Evolutionary conservation across 1,140 invertebrate genomes (phyloP).

Genomic region (Chrysomallon squamiferum): DNA sequence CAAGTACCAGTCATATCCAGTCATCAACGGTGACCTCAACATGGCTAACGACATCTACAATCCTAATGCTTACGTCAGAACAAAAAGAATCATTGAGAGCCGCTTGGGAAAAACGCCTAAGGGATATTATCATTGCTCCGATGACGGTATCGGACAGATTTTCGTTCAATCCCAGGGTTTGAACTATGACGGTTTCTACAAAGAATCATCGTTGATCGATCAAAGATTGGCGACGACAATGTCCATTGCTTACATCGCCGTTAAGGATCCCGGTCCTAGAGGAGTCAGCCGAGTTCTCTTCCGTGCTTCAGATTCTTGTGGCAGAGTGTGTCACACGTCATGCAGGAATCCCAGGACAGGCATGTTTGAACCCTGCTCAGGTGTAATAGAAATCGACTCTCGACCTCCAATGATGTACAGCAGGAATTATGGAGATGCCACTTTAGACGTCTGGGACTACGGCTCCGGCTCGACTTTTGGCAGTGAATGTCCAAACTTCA

Average conservation of each 20-base stretch:
- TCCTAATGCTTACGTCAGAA: slow-evolving; percentile 18
- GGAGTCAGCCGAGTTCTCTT: slow-evolving; percentile 22
- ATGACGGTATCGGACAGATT: slow-evolving; percentile 28
- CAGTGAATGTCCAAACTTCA: slow-evolving; percentile 38
- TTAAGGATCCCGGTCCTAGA: slow-evolving; percentile 33
- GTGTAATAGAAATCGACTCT: slow-evolving; percentile 27
- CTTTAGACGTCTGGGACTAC: slow-evolving; percentile 31
- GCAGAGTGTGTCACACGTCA: slow-evolving; percentile 45
- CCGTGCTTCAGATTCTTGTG: slow-evolving; percentile 49
- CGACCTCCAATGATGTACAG: slow-evolving; percentile 34
- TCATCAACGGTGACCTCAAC: slow-evolving; percentile 34
- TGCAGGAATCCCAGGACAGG: slow-evolving; percentile 36
- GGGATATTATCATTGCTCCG: slow-evolving; percentile 13
- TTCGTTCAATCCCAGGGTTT: slow-evolving; percentile 48
- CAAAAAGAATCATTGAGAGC: neutral
- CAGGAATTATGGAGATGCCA: slow-evolving; percentile 33
- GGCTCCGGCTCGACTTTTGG: slow-evolving; percentile 26
- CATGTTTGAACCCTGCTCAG: slow-evolving; percentile 37
- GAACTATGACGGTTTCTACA: slow-evolving; percentile 52
- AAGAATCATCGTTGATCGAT: slow-evolving; percentile 51
- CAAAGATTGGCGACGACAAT: slow-evolving; percentile 42
- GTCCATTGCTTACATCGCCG: slow-evolving; percentile 43
- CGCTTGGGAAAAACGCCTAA: slow-evolving; percentile 2
- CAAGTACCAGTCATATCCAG: slow-evolving; percentile 39
- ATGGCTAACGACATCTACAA: slow-evolving; percentile 40